These are phyloP conservation scores for Synergus japonicus DNA, from an alignment of 2,888 invertebrate genomes.

Conservation along the genomic window DNA sequence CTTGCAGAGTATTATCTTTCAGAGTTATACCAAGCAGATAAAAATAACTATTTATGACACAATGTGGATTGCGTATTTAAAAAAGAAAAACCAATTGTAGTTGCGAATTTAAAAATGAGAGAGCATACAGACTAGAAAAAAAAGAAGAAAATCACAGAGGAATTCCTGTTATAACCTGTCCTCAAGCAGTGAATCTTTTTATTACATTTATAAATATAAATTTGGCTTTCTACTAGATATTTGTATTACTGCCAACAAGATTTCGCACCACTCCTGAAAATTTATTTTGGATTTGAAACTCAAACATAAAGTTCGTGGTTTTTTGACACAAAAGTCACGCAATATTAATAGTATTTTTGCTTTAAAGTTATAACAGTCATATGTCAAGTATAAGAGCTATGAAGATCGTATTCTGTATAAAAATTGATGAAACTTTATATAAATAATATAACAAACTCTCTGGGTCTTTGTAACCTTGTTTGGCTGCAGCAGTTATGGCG, in stretches of 20 bases:
- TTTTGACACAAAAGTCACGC: neutral
- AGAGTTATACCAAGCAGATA: neutral
- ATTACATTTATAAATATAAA: neutral
- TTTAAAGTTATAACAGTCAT: no score
- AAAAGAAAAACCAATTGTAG: neutral
- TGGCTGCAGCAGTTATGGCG: neutral
- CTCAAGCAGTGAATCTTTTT: neutral
- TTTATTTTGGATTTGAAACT: neutral
- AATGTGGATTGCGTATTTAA: neutral
- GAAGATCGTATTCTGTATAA: no score
- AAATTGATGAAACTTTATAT: neutral
- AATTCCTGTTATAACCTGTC: neutral
- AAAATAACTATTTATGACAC: neutral
- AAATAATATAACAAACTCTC: neutral
- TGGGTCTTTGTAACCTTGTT: conserved; percentile 8
- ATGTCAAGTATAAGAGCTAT: no score
- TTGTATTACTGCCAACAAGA: neutral
- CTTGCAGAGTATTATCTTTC: neutral
- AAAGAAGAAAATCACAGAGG: neutral
- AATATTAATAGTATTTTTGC: neutral
- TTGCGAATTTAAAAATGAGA: neutral
- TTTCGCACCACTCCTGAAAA: neutral
- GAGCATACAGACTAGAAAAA: neutral
- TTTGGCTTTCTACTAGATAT: neutral
- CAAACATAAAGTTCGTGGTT: neutral